Percentiles rank a stretch among this genome's conserved stretches.
Evolutionary conservation across 2,888 invertebrate species (phyloP).

Genomic region (Tachina lurida): DNA sequence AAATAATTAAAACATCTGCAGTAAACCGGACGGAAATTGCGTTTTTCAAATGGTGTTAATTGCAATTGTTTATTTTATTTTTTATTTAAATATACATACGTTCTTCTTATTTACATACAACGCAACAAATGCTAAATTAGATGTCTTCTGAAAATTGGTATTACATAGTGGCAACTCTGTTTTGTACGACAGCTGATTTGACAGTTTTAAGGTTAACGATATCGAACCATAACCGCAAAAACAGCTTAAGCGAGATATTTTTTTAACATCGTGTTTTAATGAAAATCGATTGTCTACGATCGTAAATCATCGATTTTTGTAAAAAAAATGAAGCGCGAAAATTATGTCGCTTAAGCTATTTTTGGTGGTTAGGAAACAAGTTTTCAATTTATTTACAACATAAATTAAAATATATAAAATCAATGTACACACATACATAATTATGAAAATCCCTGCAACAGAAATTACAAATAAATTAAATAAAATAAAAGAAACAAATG

Average conservation of each 20-base stretch:
- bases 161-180: not conserved
- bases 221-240: too few species aligned
- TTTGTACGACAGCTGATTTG: not conserved
- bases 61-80: not conserved
- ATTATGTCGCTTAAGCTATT: too few species aligned
- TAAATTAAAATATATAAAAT: too few species aligned
- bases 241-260: too few species aligned
- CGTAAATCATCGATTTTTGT: too few species aligned
- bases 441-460: not conserved
- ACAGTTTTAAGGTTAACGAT: too few species aligned
- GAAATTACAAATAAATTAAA: constrained; percentile 3
- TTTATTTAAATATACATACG: not conserved
- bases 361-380: too few species aligned
- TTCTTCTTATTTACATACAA: constrained; percentile 4
- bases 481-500: not conserved
- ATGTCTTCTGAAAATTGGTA: not conserved
- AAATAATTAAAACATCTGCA: constrained; percentile 34
- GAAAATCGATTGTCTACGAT: too few species aligned
- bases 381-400: too few species aligned
- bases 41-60: constrained; percentile 32
- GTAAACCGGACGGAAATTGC: constrained; percentile 38
- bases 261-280: too few species aligned
- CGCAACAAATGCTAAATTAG: not conserved
- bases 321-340: too few species aligned
- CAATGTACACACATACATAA: too few species aligned